A percentile compares a stretch with the other conserved stretches of the same genome.
These are phyloP conservation scores for Salvator merianae DNA, from an alignment of 2,113 vertebrate genomes.

Conservation along the genomic window DNA sequence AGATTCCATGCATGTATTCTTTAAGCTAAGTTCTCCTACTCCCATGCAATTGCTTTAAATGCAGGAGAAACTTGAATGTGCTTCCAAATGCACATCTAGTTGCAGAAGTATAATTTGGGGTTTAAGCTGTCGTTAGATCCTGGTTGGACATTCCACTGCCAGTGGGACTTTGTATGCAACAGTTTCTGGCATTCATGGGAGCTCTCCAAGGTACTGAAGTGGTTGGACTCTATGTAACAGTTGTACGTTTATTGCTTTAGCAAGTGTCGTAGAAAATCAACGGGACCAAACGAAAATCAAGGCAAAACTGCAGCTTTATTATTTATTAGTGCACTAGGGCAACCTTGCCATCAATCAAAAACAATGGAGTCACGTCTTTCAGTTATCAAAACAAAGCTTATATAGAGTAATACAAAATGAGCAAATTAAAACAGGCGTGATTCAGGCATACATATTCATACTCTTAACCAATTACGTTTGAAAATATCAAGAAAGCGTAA, in stretches of 20 bases:
- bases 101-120: background rate
- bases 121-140: background rate
- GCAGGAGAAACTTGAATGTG: background rate
- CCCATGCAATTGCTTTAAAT: background rate
- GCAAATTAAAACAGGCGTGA: no score
- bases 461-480: no score
- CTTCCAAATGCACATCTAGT: background rate
- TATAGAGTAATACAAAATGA: no score
- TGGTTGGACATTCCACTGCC: background rate
- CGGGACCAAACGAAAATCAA: no score
- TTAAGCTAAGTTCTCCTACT: background rate
- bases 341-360: no score
- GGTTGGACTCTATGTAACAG: background rate
- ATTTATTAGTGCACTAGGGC: no score
- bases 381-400: no score
- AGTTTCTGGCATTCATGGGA: background rate
- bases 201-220: background rate
- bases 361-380: no score
- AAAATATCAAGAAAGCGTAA: no score
- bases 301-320: no score
- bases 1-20: background rate
- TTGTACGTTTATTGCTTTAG: background rate
- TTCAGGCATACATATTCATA: no score
- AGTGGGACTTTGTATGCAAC: background rate
- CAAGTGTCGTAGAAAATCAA: no score